These are phyloP conservation scores for Beris chalybata DNA, from an alignment of 2,888 invertebrate genomes.

Conservation along the genomic window DNA sequence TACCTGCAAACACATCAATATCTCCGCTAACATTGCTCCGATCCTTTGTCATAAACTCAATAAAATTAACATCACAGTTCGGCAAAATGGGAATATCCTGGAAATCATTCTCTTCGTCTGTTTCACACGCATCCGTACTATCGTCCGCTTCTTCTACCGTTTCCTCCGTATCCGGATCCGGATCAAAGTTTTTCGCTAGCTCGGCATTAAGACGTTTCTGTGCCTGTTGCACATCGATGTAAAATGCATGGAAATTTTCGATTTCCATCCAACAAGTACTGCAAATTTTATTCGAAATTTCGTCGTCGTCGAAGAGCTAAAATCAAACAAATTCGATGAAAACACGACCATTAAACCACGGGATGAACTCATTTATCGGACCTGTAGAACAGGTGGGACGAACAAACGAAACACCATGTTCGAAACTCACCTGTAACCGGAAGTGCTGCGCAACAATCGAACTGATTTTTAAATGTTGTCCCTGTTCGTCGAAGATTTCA, in stretches of 20 bases:
- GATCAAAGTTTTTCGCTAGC: constrained; percentile 28
- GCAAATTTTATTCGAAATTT: constrained; percentile 36
- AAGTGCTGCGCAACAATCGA: constrained; percentile 35
- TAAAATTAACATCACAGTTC: constrained; percentile 6
- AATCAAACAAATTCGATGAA: neutral
- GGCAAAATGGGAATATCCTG: neutral
- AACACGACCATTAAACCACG: neutral
- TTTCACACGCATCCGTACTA: neutral
- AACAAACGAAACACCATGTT: neutral
- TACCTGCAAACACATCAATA: constrained; percentile 37
- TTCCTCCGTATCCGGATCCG: constrained; percentile 25
- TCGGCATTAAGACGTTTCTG: constrained; percentile 29
- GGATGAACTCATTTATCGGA: neutral
- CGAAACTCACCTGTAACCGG: constrained; percentile 32
- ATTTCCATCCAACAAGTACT: constrained; percentile 36
- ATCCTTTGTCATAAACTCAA: constrained; percentile 29
- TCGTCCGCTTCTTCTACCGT: neutral
- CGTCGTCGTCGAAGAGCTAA: constrained; percentile 31
- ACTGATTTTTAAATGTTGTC: constrained; percentile 26
- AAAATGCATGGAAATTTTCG: constrained; percentile 37
- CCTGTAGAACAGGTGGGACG: constrained; percentile 7
- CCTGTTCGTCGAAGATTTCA: constrained; percentile 34
- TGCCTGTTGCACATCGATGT: constrained; percentile 31
- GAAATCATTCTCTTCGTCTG: neutral
- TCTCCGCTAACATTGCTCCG: constrained; percentile 34